Evolutionary conservation across 2,113 vertebrate genomes (phyloP).

Genomic region (Brachyhypopomus gauderio): DNA sequence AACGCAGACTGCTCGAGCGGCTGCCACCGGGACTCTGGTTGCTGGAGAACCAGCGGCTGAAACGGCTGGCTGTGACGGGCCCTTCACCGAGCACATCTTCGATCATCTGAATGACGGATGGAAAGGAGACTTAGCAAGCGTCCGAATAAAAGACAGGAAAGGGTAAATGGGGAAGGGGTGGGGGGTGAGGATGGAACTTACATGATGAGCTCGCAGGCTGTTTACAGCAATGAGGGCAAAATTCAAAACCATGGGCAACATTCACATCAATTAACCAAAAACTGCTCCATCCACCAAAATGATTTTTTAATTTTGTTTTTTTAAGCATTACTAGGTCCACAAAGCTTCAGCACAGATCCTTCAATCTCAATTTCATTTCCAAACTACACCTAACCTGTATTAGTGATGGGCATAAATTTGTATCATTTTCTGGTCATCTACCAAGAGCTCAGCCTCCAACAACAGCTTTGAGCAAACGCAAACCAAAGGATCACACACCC

Average conservation of each 20-base stretch:
- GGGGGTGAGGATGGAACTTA: conserved; percentile 65
- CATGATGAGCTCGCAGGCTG: conserved; percentile 52
- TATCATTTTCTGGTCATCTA: conserved; percentile 20
- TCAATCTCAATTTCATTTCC: not conserved
- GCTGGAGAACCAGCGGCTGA: conserved; percentile 93
- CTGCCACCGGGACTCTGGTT: conserved; percentile 91
- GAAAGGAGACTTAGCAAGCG: conserved; percentile 18
- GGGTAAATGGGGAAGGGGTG: conserved; percentile 16
- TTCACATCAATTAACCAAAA: not conserved
- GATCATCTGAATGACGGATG: conserved; percentile 84
- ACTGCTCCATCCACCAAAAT: not conserved
- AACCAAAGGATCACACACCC: not conserved
- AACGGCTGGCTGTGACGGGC: conserved; percentile 87
- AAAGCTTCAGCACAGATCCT: not conserved
- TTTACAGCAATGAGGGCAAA: conserved; percentile 42
- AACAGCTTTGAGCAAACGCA: not conserved
- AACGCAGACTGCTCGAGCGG: conserved; percentile 91
- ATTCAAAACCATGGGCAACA: conserved; percentile 14
- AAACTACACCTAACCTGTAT: conserved; percentile 14
- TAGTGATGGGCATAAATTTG: conserved; percentile 75
- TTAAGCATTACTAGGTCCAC: not conserved
- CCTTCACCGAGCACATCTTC: conserved; percentile 96
- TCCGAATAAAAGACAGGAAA: conserved; percentile 5
- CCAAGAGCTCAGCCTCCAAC: conserved; percentile 2
- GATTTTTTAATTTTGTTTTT: not conserved